Evolutionary conservation across 2,888 invertebrate species (phyloP), one percentile per base, ranked within the genome.

Genomic region (Drosophila kambysellisi): DNA sequence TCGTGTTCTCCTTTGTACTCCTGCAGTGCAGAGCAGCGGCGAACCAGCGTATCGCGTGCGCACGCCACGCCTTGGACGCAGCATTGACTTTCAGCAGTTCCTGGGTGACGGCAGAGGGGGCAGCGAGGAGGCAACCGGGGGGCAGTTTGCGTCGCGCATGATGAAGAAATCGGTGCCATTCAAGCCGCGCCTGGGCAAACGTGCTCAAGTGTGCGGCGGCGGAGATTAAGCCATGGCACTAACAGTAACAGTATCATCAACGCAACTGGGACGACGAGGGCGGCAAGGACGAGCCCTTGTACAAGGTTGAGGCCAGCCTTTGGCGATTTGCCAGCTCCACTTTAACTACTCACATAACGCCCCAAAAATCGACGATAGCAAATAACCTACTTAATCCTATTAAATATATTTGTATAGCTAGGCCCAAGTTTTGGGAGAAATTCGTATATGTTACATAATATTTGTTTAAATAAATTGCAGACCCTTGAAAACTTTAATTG

Each of bases 51-150:
- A 87, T 79, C 91, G 91, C 82, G 85, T 91, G 88, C 91, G 92
- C 67, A 94, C 93, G 63, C 94, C 94, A 71, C 93, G 94, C 79
- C 91, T 94, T 70, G 94, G 94, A 52, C 93, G 94, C 76, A 94
- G 94, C 84, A 89, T 92, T 79, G 92, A 92, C 85, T 91, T 92
- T 81, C 91, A 89, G 76, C 86, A 86, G 77, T 73, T 89, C 65
- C 60, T 83, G 53, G 87, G 79, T 35, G 59, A 61, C 5, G 48
- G 70, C 8, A 50, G 68, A 15, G 41, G 54, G 58, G 64, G 68
- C 65, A 63, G 64, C 54, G 76, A 83, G 60, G 82, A 83, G 75
- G 58, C 77, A 74, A 70, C 73, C 66, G 69, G 75, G 62, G 93
- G 94, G 58, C 94, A 94, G 74, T 94, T 94, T 83, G 92, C 94